Percentiles rank a stretch among this genome's conserved stretches.
Evolutionary conservation across 2,113 vertebrate species (phyloP).

Genomic region (Passer montanus): DNA sequence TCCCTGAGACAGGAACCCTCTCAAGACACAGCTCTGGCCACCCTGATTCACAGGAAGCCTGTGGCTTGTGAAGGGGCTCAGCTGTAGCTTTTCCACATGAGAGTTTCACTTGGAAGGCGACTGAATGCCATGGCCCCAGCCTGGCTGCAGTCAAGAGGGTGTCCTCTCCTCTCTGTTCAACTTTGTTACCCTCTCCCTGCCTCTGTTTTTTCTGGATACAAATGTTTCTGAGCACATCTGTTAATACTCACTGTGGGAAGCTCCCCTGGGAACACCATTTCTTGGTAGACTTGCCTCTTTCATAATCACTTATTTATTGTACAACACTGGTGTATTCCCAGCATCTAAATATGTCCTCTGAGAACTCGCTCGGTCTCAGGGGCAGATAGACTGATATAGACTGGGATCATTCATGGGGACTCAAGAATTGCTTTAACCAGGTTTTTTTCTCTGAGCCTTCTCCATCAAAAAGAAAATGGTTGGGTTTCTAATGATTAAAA

Average conservation of each 20-base stretch:
- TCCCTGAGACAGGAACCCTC: neutral
- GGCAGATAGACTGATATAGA: conserved; percentile 12
- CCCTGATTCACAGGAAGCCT: neutral
- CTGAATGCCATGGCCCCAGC: neutral
- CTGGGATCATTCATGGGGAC: neutral
- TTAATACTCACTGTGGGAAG: conserved; percentile 41
- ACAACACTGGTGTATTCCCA: conserved; percentile 57
- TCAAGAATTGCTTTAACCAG: neutral
- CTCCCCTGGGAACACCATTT: conserved; percentile 37
- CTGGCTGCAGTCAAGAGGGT: neutral
- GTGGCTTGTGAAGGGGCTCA: neutral
- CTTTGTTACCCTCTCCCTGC: neutral
- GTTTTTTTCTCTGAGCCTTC: neutral
- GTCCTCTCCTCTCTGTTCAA: neutral
- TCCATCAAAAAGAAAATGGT: neutral
- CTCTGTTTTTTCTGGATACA: neutral
- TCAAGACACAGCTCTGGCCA: neutral
- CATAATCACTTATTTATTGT: conserved; percentile 50
- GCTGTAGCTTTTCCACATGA: neutral
- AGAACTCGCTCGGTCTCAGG: conserved; percentile 1
- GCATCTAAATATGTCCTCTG: conserved; percentile 63
- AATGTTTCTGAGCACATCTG: conserved; percentile 62
- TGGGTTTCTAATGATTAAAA: neutral
- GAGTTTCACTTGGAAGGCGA: neutral
- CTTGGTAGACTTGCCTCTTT: conserved; percentile 48